Evolutionary conservation across 2,113 vertebrate genomes (phyloP), one percentile per base, ranked within the genome.

Genomic region (Anoura caudifer): DNA sequence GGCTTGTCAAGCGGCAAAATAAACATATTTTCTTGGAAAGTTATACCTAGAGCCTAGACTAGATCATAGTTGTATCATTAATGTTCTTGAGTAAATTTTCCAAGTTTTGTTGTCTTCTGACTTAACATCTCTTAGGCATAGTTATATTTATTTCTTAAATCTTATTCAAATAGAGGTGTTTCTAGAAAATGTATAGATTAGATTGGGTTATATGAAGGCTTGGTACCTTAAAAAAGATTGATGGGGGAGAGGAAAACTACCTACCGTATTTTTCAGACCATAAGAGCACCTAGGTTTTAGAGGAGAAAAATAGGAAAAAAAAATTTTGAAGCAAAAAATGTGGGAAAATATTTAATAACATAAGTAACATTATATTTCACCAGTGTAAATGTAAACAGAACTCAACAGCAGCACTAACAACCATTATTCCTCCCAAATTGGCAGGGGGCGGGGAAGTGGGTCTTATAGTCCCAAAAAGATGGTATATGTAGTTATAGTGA

Each of bases 11-110:
- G 13, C 69, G 87, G 4, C 24, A 90, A 73, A 92, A 43, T 8
- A 95, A 31, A 17, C 38, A 56, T 41, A 38, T 95, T 85, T 97
- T 80, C 45, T 93, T 96, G 8, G 50, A 87, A 72, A 47, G 16
- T 38, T 87, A 1, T 90, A 81, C 9, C 0, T 94, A 69, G 41
- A 75, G 19, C 56, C 41, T 83, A 41, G 61, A 88, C 13, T 86
- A 47, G 4, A 50, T 82, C 47, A 15, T 87, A 87, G 36, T 82
- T 73, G 5, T 69, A 41, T 86, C 47, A 43, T 92, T 94, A 90
- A 82, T 13, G 31, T 12, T 81, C 3, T 69, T 75, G 38, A 69
- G 17, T 92, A n/a, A 54, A 56, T 95, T 92, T 81, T 79, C 50
- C 4, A 94, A 82, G 33, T 76, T 77, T 72, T 76, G 31, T 90